Base-by-base conservation (phyloP, 2,888 invertebrate species). In the Pocota personata region DNA sequence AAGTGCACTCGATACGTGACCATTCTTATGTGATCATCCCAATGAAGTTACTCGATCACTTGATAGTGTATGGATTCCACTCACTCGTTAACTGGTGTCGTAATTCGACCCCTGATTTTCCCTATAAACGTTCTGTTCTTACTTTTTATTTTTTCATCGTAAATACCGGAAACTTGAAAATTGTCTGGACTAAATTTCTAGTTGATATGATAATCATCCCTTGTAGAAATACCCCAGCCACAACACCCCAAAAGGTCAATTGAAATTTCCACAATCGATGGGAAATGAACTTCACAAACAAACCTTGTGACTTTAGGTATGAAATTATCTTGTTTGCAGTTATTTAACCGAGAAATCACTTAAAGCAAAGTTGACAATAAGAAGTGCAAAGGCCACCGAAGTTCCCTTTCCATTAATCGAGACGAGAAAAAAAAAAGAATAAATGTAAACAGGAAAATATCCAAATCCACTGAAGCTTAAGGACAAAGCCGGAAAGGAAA, bases 401-500 rank as follows among this genome's bases (percentile, higher is more conserved):
- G 5, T 40, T n/a, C 27, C 50, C 27, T 1, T 12, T 14, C 30
- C 48, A 19, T 10, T 37, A 30, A 52, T 58, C 35, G 30, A 6
- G 8, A 30, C 30, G 55, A 8, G 14, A 62, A 69, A 48, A 52
- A 24, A 43, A 10, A 21, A 60, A 67, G 16, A 57, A 21, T 48
- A 62, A 69, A 72, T 62, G 75, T 75, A 84, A 84, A 84, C 84
- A 84, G 86, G 82, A 86, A 86, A 86, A 72, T 82, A 86, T 72
- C 71, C 60, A 55, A 82, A 67, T 72, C 76, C 82, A 86, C 32
- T 80, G 80, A 77, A 72, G 82, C 82, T 50, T 82, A 67, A 82
- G 69, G 82, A 86, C 82, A 66, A 78, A 77, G 82, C 82, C 87
- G 87, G 88, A 90, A 89, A 91, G 91, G 90, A 91, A 91, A 92